Evolutionary conservation across 2,888 invertebrate genomes (phyloP), one percentile per base, ranked within the genome.

Genomic region (Xanthia icteritia): DNA sequence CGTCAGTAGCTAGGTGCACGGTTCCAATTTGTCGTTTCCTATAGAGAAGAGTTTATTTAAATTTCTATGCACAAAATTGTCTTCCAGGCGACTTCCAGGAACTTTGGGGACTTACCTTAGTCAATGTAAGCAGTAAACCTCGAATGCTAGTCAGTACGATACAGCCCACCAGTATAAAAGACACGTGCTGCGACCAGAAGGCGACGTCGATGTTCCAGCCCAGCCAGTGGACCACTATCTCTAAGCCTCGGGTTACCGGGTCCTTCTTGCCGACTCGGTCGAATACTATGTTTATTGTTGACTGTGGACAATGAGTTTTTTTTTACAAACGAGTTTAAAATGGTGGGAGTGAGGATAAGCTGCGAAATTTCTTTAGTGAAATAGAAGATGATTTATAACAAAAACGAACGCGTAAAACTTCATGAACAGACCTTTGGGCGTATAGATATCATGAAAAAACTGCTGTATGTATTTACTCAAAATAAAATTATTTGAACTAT

Each of bases 141-240:
- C 99, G 96, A 70, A 99, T 99, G 17, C 99, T 99, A 0, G 99
- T 99, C 4, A 99, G 98, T 1, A 99, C 99, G 84, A 99, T 99
- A 89, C 99, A 99, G 0, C 99, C 99, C 8, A 99, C 98, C 0
- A 99, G 97, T 90, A 99, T 98, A 95, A 99, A 99, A 0, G 99
- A 99, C 67, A 99, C 98, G 92, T 99, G 99, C 92, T 99, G 99
- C 2, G 99, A 99, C 99, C 99, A 99, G 95, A 99, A 99, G 31
- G 98, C 98, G n/a, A 99, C 98, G 94, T 99, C 99, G 88, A 99
- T 98, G 91, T 98, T 97, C 90, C 99, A 98, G 27, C 99, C 99
- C 92, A 99, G 98, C 98, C 99, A 99, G 92, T 99, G 98, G 0
- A 99, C 99, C 8, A 99, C 99, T 81, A 99, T 99, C 97, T 99